Conservation (phyloP, 2,888 invertebrate genomes). For the Polylopha cassiicola region DNA sequence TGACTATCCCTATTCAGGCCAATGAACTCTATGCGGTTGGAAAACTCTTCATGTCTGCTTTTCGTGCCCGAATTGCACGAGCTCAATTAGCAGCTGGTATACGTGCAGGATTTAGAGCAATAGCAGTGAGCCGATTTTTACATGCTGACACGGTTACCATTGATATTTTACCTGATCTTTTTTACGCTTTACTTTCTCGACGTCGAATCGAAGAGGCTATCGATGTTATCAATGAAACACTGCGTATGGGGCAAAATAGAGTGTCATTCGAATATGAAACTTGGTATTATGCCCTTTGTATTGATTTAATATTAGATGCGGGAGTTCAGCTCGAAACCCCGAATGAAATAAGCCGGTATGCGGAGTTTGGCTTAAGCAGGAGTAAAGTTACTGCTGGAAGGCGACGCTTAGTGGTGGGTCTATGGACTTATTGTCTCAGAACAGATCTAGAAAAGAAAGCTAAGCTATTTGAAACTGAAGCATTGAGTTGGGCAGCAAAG, state of each 20-base stretch:
- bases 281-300: slow-evolving; percentile 77
- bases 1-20: slow-evolving; percentile 49
- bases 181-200: slow-evolving; percentile 57
- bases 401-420: slow-evolving; percentile 50
- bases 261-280: slow-evolving; percentile 49
- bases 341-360: slow-evolving; percentile 58
- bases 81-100: slow-evolving; percentile 48
- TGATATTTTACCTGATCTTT: slow-evolving; percentile 65
- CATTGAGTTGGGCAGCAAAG: slow-evolving; percentile 46
- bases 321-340: slow-evolving; percentile 73
- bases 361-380: slow-evolving; percentile 46
- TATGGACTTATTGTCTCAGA: slow-evolving; percentile 69
- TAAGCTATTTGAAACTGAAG: slow-evolving; percentile 60
- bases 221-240: slow-evolving; percentile 56
- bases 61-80: slow-evolving; percentile 55
- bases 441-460: slow-evolving; percentile 50
- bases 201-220: slow-evolving; percentile 70
- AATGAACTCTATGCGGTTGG: slow-evolving; percentile 66
- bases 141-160: slow-evolving; percentile 56
- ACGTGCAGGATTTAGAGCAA: slow-evolving; percentile 58
- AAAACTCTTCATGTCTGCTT: slow-evolving; percentile 61
- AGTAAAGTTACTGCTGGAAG: slow-evolving; percentile 43
- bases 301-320: slow-evolving; percentile 77
- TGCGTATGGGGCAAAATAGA: slow-evolving; percentile 38
- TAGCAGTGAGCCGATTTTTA: slow-evolving; percentile 61